Base-by-base conservation (phyloP, 2,888 invertebrate species). In the Gnatocerus cornutus region DNA sequence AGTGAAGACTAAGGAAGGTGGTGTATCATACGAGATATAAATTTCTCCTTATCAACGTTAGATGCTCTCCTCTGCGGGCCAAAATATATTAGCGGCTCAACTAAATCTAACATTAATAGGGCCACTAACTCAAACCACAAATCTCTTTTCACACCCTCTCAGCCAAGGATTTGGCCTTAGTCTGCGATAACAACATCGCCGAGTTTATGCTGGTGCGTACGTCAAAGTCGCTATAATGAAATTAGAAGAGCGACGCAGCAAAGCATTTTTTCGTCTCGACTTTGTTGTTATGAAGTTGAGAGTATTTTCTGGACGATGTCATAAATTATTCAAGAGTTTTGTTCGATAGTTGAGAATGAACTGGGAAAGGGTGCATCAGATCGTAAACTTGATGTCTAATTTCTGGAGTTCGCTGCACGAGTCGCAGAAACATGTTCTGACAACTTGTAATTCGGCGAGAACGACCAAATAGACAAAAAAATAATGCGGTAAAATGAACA, bases 51-150 rank as follows among this genome's bases (percentile, higher is more conserved):
- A 68, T 68, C 68, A 68, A 63, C 27, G 37, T 10, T 12, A 29
- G 16, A 59, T 67, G n/a, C 16, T 29, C 37, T 50, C 7, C 33
- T 59, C 8, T 68, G 55, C 56, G 63, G 56, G 63, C 33, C 29
- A 29, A 68, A 63, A 68, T 68, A 58, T 68, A 68, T 68, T 56
- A 63, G 52, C 63, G 56, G 63, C 55, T 68, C 68, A 63, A 58
- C 63, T 56, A 68, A 68, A 68, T 68, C 63, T 68, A 63, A 68
- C 68, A 68, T 68, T 68, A 68, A 68, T 68, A 68, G 68, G 41
- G 48, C 37, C 55, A 68, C 62, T 68, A 55, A 68, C 68, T 68
- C 62, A 62, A 62, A 39, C 53, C 55, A 48, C 65, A 56, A 65
- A 65, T 37, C 65, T 56, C 56, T 65, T 63, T 56, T 64, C 64